Conservation (phyloP, 1,140 invertebrate genomes). For the Pararge aegeria region DNA sequence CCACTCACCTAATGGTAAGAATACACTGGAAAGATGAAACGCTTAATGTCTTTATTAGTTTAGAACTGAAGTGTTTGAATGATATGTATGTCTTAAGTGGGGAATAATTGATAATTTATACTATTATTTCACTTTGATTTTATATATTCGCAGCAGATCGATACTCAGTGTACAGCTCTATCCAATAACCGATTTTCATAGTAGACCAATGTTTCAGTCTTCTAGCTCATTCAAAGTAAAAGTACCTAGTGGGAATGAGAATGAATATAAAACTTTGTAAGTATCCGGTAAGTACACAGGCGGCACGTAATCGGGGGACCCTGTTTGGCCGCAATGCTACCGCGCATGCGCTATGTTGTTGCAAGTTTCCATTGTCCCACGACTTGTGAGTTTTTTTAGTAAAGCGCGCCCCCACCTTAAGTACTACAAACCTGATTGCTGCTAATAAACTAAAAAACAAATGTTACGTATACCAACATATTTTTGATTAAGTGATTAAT, state of each 20-base stretch:
- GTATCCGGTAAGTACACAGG: background rate
- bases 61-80: background rate
- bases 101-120: too few relatives aligned
- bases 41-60: background rate
- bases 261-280: background rate
- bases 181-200: too few relatives aligned
- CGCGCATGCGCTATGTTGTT: conserved; percentile 41
- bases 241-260: background rate
- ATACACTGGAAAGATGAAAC: background rate
- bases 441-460: too few relatives aligned
- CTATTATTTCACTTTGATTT: too few relatives aligned
- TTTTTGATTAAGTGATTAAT: too few relatives aligned
- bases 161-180: too few relatives aligned
- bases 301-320: conserved; percentile 6
- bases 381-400: background rate
- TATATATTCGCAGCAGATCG: too few relatives aligned
- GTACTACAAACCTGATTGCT: too few relatives aligned
- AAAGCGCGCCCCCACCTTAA: too few relatives aligned
- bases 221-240: background rate
- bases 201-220: too few relatives aligned
- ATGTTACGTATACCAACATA: too few relatives aligned
- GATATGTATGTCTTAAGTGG: too few relatives aligned
- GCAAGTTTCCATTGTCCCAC: conserved; percentile 25
- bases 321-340: conserved; percentile 31
- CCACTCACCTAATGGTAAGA: background rate